Evolutionary conservation across 2,113 vertebrate genomes (phyloP).

Genomic region (Dinomys branickii): DNA sequence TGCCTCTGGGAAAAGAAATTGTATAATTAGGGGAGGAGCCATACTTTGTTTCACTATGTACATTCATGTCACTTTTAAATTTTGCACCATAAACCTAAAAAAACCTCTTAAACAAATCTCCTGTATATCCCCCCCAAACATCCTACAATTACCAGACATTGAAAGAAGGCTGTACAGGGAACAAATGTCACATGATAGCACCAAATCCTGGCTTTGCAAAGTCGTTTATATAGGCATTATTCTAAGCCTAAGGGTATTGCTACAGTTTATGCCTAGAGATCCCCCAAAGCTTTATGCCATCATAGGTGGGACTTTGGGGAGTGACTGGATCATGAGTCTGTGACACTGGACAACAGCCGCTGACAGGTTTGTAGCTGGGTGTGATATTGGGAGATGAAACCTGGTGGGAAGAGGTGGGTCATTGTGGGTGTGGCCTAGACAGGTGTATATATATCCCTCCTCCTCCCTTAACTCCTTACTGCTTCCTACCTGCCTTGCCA

Average conservation of each 20-base stretch:
- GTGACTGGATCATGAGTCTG: background rate
- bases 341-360: background rate
- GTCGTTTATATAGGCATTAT: background rate
- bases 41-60: background rate
- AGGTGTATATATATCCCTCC: background rate
- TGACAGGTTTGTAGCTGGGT: background rate
- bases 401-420: background rate
- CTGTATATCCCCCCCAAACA: background rate
- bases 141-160: background rate
- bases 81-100: background rate
- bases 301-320: background rate
- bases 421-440: background rate
- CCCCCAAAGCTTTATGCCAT: background rate
- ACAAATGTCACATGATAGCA: background rate
- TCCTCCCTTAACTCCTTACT: background rate
- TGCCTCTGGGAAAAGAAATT: conserved; percentile 18
- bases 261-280: background rate
- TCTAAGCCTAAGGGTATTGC: background rate
- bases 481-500: background rate
- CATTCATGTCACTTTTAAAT: conserved; percentile 14
- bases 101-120: conserved; percentile 20
- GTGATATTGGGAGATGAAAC: background rate
- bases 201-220: background rate
- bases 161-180: background rate
- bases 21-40: background rate